Conservation (phyloP, 2,113 vertebrate species). For the Anhinga anhinga region DNA sequence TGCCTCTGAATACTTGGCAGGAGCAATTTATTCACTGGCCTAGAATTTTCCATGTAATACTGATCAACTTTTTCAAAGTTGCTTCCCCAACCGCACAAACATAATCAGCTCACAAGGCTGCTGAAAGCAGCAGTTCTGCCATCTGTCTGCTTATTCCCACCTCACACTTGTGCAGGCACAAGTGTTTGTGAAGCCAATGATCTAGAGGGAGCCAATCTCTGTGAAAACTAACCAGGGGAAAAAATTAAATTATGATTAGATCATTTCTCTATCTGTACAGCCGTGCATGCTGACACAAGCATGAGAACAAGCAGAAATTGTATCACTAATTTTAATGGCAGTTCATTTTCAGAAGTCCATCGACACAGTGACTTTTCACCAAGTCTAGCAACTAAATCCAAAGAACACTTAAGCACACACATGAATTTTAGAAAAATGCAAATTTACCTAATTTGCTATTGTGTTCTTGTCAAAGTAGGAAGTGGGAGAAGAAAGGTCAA, state of each 20-base stretch:
- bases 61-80: constrained; percentile 39
- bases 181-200: constrained; percentile 24
- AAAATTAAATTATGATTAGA: neutral
- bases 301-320: neutral
- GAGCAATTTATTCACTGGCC: neutral
- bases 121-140: constrained; percentile 68
- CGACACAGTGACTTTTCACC: neutral
- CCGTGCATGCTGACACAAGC: neutral
- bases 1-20: neutral
- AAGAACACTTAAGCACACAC: neutral
- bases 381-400: neutral
- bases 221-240: neutral
- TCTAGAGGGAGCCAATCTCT: neutral
- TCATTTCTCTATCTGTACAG: neutral
- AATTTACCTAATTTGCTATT: neutral
- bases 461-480: neutral
- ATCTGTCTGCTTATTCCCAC: constrained; percentile 62
- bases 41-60: neutral
- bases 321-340: neutral
- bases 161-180: constrained; percentile 40
- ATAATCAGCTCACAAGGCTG: constrained; percentile 53
- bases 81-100: constrained; percentile 43
- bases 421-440: neutral
- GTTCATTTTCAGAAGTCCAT: neutral
- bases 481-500: neutral